Base-by-base conservation (phyloP, 2,888 invertebrate species). In the Conops quadrifasciatus region DNA sequence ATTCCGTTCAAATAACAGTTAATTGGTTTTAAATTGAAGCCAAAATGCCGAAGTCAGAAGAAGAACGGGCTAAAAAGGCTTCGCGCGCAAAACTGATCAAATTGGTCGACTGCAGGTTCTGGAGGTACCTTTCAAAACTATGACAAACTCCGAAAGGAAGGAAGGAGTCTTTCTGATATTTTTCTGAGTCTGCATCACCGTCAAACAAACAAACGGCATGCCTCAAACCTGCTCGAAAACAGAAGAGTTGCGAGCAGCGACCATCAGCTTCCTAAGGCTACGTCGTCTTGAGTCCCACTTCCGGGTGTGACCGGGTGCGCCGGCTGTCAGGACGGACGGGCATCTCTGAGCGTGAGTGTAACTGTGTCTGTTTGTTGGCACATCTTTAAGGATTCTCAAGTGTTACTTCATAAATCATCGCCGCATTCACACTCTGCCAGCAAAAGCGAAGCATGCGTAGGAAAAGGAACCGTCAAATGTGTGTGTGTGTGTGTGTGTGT, bases 401-500 rank as follows among this genome's bases (percentile, higher is more conserved):
- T 68, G 68, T 60, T 68, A 51, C 51, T 68, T 51, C 68, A 68
- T 68, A 68, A 68, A 68, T 68, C 68, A 68, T 28, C 21, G 51
- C 7, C 36, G 47, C 16, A 62, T 21, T 62, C n/a, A 15, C 13
- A 26, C 21, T 19, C 3, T 30, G 26, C 21, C 47, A 24, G 11
- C 51, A 15, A 51, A 30, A 30, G 51, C 28, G 51, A 9, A 43
- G n/a, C 49, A 19, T 28, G 16, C 16, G 11, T 26, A 24, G 24
- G 45, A 13, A 19, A 24, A 21, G 24, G 24, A 16, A 16, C 13
- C 67, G 9, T 2, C 15, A 45, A 24, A 24, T 16, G 45, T 16
- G 59, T 59, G 19, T 9, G 62, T 43, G 43, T 21, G n/a, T 4
- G 21, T 19, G 19, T 65, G 43, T 43, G 65, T 21, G 28, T 51